Evolutionary conservation across 2,797 vertebrate genomes (phyloP), one percentile per base, ranked within the genome.

Genomic region (Telmatherina bonti): DNA sequence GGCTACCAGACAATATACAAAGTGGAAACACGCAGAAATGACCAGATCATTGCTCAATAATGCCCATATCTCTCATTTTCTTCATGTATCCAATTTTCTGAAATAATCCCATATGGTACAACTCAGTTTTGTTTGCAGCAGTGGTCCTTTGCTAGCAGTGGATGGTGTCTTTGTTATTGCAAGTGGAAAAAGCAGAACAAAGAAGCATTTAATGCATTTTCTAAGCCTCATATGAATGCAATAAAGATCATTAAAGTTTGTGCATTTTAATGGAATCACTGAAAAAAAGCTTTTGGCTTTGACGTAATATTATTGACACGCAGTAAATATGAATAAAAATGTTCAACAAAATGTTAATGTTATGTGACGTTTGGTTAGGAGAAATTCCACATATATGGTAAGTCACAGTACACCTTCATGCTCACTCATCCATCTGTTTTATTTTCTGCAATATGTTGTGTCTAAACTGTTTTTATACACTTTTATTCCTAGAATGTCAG

Each of bases 1-100:
- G 96, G 97, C 43, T 97, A 95, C 91, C 97, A 98, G 92, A 96
- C 96, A 3, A 84, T 97, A 85, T 99, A 99, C 84, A 96, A 94
- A 80, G 91, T 99, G 84, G 94, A 96, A 75, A 95, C 91, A 1
- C 89, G 76, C 56, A 85, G 59, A 51, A 94, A 91, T 74, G 60
- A 76, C n/a, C 54, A 38, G 41, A 22, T 45, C 47, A 9, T 36
- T 30, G 53, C 54, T 35, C 54, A 83, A 15, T 84, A 35, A 81
- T 36, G n/a, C 66, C 4, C 30, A 56, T 22, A 20, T 30, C 29
- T 8, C 9, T 35, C 13, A 9, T n/a, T 8, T 33, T 74, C 7
- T 5, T 29, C 45, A n/a, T 68, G 43, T 0, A 29, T 70, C 30
- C 8, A 59, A 63, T 55, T 35, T 1, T n/a, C 47, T 68, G 3